Percentiles rank a stretch among this genome's conserved stretches.
Evolutionary conservation across 2,113 vertebrate species (phyloP).

Genomic region (Orycteropus afer): DNA sequence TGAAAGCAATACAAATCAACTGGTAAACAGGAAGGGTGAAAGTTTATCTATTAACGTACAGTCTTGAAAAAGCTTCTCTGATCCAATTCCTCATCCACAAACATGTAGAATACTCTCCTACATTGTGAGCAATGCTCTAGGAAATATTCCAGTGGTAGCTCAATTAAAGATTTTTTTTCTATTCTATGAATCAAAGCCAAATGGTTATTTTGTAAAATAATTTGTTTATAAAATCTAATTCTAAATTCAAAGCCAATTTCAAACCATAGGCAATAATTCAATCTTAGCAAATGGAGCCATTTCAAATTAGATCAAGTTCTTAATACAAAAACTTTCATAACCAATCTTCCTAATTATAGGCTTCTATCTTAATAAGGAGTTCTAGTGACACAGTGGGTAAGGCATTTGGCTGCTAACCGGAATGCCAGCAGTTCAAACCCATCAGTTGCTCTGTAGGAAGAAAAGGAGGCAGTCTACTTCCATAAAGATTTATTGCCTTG

Average conservation of each 20-base stretch:
- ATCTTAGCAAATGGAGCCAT: not conserved
- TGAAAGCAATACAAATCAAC: constrained; percentile 28
- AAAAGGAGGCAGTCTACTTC: too few species aligned
- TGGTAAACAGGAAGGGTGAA: not conserved
- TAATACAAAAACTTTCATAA: not conserved
- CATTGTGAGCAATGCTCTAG: not conserved
- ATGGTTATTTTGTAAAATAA: not conserved
- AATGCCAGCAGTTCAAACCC: too few species aligned
- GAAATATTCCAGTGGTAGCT: not conserved
- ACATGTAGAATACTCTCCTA: not conserved
- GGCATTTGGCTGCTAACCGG: too few species aligned
- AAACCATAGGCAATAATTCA: constrained; percentile 3
- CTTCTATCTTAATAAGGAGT: not conserved
- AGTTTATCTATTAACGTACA: not conserved
- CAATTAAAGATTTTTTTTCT: not conserved
- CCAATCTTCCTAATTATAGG: constrained; percentile 7
- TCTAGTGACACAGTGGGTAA: not conserved
- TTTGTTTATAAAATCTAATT: constrained; percentile 42
- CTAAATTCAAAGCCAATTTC: not conserved
- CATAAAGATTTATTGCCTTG: too few species aligned
- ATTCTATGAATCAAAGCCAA: constrained; percentile 17
- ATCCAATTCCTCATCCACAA: not conserved
- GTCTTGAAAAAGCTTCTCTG: not conserved
- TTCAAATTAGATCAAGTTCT: not conserved
- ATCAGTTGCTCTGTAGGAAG: too few species aligned